phyloP scores from a whole-genome alignment of 2,888 invertebrate species.

The Oscheius myriophilus region DNA sequence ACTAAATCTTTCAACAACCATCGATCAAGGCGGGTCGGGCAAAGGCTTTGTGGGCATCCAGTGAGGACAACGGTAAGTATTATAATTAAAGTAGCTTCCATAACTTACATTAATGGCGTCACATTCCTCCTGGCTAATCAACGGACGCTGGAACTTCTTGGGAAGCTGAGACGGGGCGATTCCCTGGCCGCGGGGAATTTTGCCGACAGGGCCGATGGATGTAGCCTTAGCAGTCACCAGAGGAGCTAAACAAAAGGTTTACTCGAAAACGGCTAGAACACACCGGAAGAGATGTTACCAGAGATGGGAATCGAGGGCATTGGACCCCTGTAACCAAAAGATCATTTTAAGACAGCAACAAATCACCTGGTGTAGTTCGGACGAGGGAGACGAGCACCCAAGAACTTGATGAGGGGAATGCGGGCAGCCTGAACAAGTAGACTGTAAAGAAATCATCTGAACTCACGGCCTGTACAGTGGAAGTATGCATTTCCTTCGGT shows the following conservation, averaged over 20 bases:
- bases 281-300: slow-evolving; percentile 16
- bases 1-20: no score
- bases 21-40: no score
- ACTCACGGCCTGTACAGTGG: slow-evolving; percentile 17
- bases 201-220: slow-evolving; percentile 61
- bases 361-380: slow-evolving; percentile 54
- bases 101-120: slow-evolving; percentile 64
- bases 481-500: slow-evolving; percentile 26
- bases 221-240: slow-evolving; percentile 36
- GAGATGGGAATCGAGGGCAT: slow-evolving; percentile 36
- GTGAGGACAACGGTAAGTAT: background rate
- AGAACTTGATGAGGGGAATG: slow-evolving; percentile 67
- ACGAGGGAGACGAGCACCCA: slow-evolving; percentile 65
- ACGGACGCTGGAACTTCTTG: slow-evolving; percentile 51
- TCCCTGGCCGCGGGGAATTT: slow-evolving; percentile 57
- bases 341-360: slow-evolving; percentile 4
- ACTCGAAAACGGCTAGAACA: background rate
- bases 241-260: background rate
- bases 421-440: slow-evolving; percentile 40
- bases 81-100: background rate
- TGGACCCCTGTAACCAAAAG: slow-evolving; percentile 32
- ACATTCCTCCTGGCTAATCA: slow-evolving; percentile 62
- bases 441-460: background rate
- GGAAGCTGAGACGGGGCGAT: slow-evolving; percentile 56
- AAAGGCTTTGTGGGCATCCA: no score